Evolutionary conservation across 1,140 invertebrate genomes (phyloP), one percentile per base, ranked within the genome.

Genomic region (Achatina immaculata): DNA sequence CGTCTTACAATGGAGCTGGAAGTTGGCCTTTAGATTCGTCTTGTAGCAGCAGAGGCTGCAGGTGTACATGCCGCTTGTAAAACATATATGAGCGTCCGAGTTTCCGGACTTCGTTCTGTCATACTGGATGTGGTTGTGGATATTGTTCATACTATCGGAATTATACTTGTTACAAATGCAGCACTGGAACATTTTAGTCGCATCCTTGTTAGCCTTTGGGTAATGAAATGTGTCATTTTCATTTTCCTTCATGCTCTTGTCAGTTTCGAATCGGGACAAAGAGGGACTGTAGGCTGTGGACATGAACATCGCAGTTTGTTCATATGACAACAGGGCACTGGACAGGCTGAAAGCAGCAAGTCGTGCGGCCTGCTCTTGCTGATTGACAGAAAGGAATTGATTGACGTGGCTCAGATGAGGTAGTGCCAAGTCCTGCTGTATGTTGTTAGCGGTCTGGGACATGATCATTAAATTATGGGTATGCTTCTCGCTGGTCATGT

Each of bases 11-110:
- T 99, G 98, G 28, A 99, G 94, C 91, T 99, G 98, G 92, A 99
- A 99, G 92, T 99, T 99, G 9, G 98, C 98, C 90, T 99, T 99
- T 31, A 99, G 93, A 90, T 98, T 98, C 0, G 98, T 99, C 91
- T 98, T 99, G 92, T 99, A 99, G 78, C 96, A 96, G 93, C 98
- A 99, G 21, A 99, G 93, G 91, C 98, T 97, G 91, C 98, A 99
- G 80, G 98, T 95, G 91, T 98, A 99, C 86, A 97, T 96, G 45
- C 97, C 97, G 95, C 95, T 51, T 96, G 94, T 78, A 6, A 96
- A 94, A 24, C 97, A 94, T 83, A 99, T 97, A 89, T 98, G 96
- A 28, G 45, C 43, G 83, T 96, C 95, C 34, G 79, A 71, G 69
- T 89, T 88, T 19, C 82, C 84, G 85, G 96, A 95, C 38, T 96